Evolutionary conservation across 2,888 invertebrate species (phyloP).

Genomic region (Unio pictorum): DNA sequence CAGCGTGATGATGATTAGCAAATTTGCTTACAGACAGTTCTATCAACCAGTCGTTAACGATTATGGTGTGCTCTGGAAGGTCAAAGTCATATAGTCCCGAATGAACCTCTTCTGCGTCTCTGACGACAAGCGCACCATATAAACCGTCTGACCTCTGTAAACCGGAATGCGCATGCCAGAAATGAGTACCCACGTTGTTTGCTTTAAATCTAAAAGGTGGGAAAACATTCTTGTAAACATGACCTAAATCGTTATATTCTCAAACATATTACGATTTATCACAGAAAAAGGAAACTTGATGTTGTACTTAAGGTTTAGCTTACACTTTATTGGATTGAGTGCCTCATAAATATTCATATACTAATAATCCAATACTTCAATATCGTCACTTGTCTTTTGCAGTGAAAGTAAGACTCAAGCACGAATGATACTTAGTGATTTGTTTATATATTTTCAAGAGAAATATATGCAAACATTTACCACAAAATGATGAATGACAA

Average conservation of each 20-base stretch:
- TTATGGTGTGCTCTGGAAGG: constrained; percentile 88
- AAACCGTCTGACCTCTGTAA: constrained; percentile 57
- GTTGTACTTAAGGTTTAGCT: too few species aligned
- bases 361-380: too few species aligned
- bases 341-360: too few species aligned
- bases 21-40: constrained; percentile 82
- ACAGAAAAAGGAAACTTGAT: too few species aligned
- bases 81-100: constrained; percentile 90
- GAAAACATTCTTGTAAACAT: background rate
- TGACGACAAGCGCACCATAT: constrained; percentile 55
- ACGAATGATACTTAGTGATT: too few species aligned
- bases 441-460: too few species aligned
- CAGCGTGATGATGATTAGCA: constrained; percentile 85
- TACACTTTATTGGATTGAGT: too few species aligned
- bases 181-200: constrained; percentile 55
- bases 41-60: constrained; percentile 89
- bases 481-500: too few species aligned
- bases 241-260: background rate
- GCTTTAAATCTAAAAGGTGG: constrained; percentile 50
- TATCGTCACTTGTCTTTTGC: too few species aligned
- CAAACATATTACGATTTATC: too few species aligned
- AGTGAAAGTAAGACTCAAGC: too few species aligned
- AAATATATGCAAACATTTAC: too few species aligned
- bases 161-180: constrained; percentile 62
- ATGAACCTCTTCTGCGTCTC: constrained; percentile 82